Percentiles rank a stretch among this genome's conserved stretches.
These are phyloP conservation scores for Agriotes lineatus DNA, from an alignment of 2,888 invertebrate genomes.

Conservation along the genomic window DNA sequence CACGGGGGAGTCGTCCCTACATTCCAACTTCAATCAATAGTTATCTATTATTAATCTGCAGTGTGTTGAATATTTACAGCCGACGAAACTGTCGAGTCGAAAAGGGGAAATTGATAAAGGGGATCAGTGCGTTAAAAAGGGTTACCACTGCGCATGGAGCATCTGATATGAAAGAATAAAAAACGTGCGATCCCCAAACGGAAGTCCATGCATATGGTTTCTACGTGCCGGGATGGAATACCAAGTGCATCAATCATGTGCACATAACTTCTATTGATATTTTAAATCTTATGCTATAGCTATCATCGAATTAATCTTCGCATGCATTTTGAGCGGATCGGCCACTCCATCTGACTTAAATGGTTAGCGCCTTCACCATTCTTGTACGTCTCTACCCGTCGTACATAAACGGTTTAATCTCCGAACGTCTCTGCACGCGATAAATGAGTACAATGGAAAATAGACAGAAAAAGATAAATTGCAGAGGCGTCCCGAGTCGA, in stretches of 20 bases:
- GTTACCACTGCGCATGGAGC: slow-evolving; percentile 51
- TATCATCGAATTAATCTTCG: slow-evolving; percentile 46
- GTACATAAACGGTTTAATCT: slow-evolving; percentile 48
- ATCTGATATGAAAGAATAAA: slow-evolving; percentile 55
- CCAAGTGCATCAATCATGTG: slow-evolving; percentile 61
- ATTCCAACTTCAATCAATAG: slow-evolving; percentile 46
- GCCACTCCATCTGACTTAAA: slow-evolving; percentile 43
- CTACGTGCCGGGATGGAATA: slow-evolving; percentile 59
- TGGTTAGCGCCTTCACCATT: slow-evolving; percentile 48
- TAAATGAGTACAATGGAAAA: slow-evolving; percentile 2
- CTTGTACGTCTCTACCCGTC: slow-evolving; percentile 33
- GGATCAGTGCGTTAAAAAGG: slow-evolving; percentile 48
- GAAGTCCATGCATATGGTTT: slow-evolving; percentile 61
- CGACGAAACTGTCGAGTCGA: slow-evolving; percentile 48
- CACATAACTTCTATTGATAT: slow-evolving; percentile 55
- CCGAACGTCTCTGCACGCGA: slow-evolving; percentile 46
- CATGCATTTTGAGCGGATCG: slow-evolving; percentile 48
- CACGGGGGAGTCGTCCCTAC: slow-evolving; percentile 32
- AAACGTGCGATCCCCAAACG: slow-evolving; percentile 60
- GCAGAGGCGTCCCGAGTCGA: slow-evolving; percentile 28
- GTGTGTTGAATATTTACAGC: slow-evolving; percentile 46
- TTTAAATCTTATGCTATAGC: slow-evolving; percentile 48
- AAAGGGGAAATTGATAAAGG: slow-evolving; percentile 48
- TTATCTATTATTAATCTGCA: slow-evolving; percentile 47
- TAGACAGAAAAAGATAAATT: neutral